A percentile compares a stretch with the other conserved stretches of the same genome.
These are phyloP conservation scores for Tonatia bakeri DNA, from an alignment of 2,113 vertebrate species.

Conservation along the genomic window DNA sequence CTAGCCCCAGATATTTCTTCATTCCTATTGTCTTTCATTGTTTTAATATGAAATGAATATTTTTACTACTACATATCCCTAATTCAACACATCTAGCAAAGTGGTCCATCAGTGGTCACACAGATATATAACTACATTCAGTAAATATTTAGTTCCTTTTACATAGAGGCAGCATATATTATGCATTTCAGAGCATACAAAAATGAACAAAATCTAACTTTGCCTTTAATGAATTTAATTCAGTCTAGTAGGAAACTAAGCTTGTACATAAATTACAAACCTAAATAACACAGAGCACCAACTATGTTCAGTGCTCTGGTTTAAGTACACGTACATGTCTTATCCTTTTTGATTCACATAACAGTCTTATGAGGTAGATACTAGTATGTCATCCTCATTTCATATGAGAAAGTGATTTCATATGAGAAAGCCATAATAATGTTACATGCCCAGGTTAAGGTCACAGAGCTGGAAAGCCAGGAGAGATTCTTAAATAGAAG, in stretches of 20 bases:
- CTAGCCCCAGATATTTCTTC: not conserved
- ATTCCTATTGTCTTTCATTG: not conserved
- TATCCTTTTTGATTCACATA: not conserved
- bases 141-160: not conserved
- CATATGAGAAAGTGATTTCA: not conserved
- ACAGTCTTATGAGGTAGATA: not conserved
- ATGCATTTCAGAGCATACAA: not conserved
- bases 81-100: not conserved
- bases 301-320: not conserved
- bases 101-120: not conserved
- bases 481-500: not conserved
- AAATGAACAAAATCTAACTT: not conserved
- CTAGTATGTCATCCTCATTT: not conserved
- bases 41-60: not conserved
- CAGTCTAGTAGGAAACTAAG: not conserved
- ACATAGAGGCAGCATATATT: not conserved
- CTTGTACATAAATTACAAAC: not conserved
- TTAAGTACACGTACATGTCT: not conserved
- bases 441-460: not conserved
- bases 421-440: not conserved
- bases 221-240: slow-evolving; percentile 9
- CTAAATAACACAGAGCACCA: not conserved
- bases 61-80: not conserved
- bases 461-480: not conserved
- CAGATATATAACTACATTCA: not conserved